Base-by-base conservation (phyloP, 2,113 vertebrate genomes). In the Urocynchramus pylzowi region DNA sequence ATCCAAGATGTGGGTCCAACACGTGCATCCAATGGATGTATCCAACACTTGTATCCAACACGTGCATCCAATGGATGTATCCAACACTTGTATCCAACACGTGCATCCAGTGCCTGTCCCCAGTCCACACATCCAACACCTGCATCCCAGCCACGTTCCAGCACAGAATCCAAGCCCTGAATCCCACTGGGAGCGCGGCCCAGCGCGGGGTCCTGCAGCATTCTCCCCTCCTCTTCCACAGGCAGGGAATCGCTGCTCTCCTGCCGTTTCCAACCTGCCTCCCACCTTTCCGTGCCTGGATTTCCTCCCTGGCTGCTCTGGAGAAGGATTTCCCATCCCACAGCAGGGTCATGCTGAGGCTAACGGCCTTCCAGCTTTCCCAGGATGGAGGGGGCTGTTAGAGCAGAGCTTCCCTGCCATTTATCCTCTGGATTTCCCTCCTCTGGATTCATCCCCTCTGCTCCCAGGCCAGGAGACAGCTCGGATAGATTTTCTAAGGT, bases 181-280 rank as follows among this genome's bases (percentile, higher is more conserved):
- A 30, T n/a, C 77, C 77, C 69, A 20, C 50, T 3, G 0, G 20
- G n/a, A 47, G 22, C 4, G 0, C 0, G 2, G 2, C 9, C 16
- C n/a, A 11, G 7, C 5, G 4, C 0, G 0, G n/a, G 17, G 2
- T 57, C 28, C 45, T 0, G 8, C 14, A 11, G 49, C 27, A 0
- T 24, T 60, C 4, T 56, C 54, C 0, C 1, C 0, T 10, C 56
- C 68, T 13, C 50, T 1, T 11, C 20, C 3, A 0, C 2, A 1
- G 23, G 7, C 7, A 0, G 20, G 41, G 39, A 49, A 26, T 45
- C 10, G 1, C 47, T 20, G 47, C 39, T 1, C 1, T 2, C 12
- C 17, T 59, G 45, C 53, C 1, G 0, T 21, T 61, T 9, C 33
- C 26, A 4, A 21, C 16, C 65, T 27, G 37, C 13, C 28, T 42